Conservation (phyloP, 1,140 invertebrate species). For the Carcinoscorpius rotundicauda region DNA sequence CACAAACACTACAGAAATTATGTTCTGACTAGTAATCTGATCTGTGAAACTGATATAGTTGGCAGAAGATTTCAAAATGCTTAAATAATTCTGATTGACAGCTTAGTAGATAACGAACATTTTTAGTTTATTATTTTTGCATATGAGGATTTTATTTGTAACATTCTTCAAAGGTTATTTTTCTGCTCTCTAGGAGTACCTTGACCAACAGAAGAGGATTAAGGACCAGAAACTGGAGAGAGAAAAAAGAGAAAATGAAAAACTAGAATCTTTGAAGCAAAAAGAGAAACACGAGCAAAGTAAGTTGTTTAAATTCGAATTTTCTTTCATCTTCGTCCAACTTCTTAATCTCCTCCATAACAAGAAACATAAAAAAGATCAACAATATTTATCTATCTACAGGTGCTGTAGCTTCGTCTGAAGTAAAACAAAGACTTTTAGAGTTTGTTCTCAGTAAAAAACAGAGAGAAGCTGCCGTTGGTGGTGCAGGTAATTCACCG, state of each 20-base stretch:
- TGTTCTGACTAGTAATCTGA: too few relatives aligned
- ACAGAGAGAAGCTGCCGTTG: slow-evolving; percentile 48
- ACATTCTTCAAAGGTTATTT: too few relatives aligned
- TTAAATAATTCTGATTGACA: too few relatives aligned
- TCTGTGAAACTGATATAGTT: slow-evolving; percentile 8
- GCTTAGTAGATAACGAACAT: too few relatives aligned
- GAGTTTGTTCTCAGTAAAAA: slow-evolving; percentile 83
- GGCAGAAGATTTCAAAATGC: slow-evolving; percentile 6
- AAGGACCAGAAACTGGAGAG: slow-evolving; percentile 42
- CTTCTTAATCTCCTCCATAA: slow-evolving; percentile 8
- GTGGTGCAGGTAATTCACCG: slow-evolving; percentile 37
- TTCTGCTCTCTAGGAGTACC: slow-evolving; percentile 48
- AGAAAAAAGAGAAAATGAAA: slow-evolving; percentile 59
- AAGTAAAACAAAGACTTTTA: slow-evolving; percentile 89
- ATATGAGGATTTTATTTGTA: too few relatives aligned
- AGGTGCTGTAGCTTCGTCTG: slow-evolving; percentile 77
- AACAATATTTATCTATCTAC: slow-evolving; percentile 9
- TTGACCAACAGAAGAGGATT: slow-evolving; percentile 58
- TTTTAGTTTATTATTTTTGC: too few relatives aligned
- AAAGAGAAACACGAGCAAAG: slow-evolving; percentile 89
- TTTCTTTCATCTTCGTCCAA: not conserved
- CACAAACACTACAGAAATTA: too few relatives aligned
- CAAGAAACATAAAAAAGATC: not conserved
- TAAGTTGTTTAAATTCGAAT: slow-evolving; percentile 21
- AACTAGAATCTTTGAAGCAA: slow-evolving; percentile 68